Evolutionary conservation across 2,888 invertebrate genomes (phyloP).

Genomic region (Sminthurides aquaticus): DNA sequence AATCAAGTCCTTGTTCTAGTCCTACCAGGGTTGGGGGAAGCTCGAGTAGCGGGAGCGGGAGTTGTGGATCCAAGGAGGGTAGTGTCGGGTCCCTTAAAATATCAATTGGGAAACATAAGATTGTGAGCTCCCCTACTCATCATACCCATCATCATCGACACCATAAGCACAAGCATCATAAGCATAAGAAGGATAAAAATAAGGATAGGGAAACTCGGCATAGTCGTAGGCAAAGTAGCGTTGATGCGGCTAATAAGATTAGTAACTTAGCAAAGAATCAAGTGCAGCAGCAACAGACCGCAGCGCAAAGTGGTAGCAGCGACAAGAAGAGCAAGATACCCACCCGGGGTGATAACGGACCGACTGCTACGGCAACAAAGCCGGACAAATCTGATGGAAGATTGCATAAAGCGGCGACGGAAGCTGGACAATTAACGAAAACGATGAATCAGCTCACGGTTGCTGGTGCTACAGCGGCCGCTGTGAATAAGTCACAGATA

Average conservation of each 20-base stretch:
- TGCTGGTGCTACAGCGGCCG: too few relatives aligned
- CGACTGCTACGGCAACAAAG: background rate
- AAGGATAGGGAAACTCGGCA: conserved; percentile 19
- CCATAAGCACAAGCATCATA: conserved; percentile 35
- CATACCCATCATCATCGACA: conserved; percentile 41
- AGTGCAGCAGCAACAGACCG: background rate
- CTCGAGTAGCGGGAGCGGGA: background rate
- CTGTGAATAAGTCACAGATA: too few relatives aligned
- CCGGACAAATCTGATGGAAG: too few relatives aligned
- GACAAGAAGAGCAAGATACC: conserved; percentile 7
- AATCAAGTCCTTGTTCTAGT: conserved; percentile 7
- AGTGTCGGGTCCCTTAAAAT: conserved; percentile 7
- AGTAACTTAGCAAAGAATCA: background rate
- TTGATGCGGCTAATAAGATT: background rate
- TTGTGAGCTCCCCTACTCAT: conserved; percentile 17
- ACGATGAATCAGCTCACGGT: too few relatives aligned
- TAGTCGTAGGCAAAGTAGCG: conserved; percentile 11
- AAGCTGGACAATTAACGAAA: too few relatives aligned
- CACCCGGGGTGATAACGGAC: conserved; percentile 11
- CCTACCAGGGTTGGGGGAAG: background rate
- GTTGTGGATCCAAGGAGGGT: background rate
- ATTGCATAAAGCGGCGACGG: too few relatives aligned
- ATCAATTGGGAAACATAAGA: conserved; percentile 22
- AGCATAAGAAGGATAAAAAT: conserved; percentile 19
- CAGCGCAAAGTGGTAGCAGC: background rate